Percentiles rank a stretch among this genome's conserved stretches.
Conservation (phyloP, 2,888 invertebrate genomes). For the Drosophila sordidula region DNA sequence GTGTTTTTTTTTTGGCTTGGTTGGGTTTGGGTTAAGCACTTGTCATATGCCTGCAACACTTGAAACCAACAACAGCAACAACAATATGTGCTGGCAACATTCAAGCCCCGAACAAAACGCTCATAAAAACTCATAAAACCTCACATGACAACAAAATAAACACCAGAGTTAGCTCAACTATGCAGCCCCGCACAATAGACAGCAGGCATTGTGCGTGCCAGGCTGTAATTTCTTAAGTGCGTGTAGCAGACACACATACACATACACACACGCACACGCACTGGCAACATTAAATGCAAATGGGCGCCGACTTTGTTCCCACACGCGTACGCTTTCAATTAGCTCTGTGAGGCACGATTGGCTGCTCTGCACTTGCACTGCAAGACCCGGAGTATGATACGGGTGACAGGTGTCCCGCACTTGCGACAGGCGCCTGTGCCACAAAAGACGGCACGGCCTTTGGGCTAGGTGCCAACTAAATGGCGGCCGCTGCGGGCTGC, state of each 20-base stretch:
- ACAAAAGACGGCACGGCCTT: background rate
- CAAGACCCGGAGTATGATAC: background rate
- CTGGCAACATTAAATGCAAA: slow-evolving; percentile 49
- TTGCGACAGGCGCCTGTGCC: background rate
- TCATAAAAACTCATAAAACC: slow-evolving; percentile 70
- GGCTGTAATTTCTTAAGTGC: slow-evolving; percentile 66
- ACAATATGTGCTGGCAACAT: slow-evolving; percentile 46
- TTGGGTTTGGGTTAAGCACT: slow-evolving; percentile 14
- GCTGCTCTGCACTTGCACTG: slow-evolving; percentile 35
- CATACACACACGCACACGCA: slow-evolving; percentile 19
- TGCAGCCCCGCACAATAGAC: too few species aligned
- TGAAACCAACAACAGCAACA: slow-evolving; percentile 23
- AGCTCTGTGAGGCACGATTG: slow-evolving; percentile 61
- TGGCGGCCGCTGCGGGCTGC: slow-evolving; percentile 33
- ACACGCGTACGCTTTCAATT: slow-evolving; percentile 63
- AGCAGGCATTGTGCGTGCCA: slow-evolving; percentile 58
- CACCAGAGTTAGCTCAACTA: slow-evolving; percentile 56
- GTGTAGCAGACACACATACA: slow-evolving; percentile 32
- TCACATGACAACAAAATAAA: slow-evolving; percentile 53
- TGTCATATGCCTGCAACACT: slow-evolving; percentile 47
- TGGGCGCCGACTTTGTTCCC: slow-evolving; percentile 23
- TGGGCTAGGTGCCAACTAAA: slow-evolving; percentile 23
- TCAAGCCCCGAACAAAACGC: slow-evolving; percentile 43
- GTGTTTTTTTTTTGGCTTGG: slow-evolving; percentile 27
- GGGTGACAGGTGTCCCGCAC: slow-evolving; percentile 3